Evolutionary conservation across 1,140 invertebrate species (phyloP), one percentile per base, ranked within the genome.

Genomic region (Neotoxoptera formosana): DNA sequence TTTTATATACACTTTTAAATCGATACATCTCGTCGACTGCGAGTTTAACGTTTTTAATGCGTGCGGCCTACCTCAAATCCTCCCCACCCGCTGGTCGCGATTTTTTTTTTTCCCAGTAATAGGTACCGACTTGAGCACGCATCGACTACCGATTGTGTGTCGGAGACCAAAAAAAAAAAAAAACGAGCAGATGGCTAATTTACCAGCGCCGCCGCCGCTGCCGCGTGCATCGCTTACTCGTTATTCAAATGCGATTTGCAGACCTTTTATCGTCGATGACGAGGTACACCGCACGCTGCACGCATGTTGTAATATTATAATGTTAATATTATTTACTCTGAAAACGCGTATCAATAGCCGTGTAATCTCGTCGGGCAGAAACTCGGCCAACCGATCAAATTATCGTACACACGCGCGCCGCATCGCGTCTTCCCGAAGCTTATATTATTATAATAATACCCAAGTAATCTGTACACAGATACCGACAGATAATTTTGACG

Each of bases 171-270:
- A 17, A 21, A 17, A 21, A 21, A 23, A 53, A 48, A 86, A 41
- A 76, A 45, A 60, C 36, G 36, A 81, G 90, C 90, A 91, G 90
- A 91, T 91, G 90, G 90, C 90, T 91, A 91, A 91, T 91, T 91
- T 76, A 45, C 90, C 34, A 45, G 53, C 30, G 48, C 45, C 47
- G 47, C 48, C 30, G 87, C n/a, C 30, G 48, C 45, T 30, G 47
- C 48, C 30, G 87, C n/a, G 51, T 25, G 90, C 45, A 41, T 34
- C 17, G 34, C 36, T 1, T 91, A 41, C 81, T 51, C 45, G n/a
- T 34, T n/a, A 67, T 91, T 91, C n/a, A 91, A 91, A 91, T 67
- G 67, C 45, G 90, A 91, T 91, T 91, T 91, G 60, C 41, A 45
- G 47, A 53, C 90, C 45, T 21, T 91, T 91, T 51, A 25, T 81